Evolutionary conservation across 2,888 invertebrate species (phyloP), one percentile per base, ranked within the genome.

Genomic region (Antheraea assamensis): DNA sequence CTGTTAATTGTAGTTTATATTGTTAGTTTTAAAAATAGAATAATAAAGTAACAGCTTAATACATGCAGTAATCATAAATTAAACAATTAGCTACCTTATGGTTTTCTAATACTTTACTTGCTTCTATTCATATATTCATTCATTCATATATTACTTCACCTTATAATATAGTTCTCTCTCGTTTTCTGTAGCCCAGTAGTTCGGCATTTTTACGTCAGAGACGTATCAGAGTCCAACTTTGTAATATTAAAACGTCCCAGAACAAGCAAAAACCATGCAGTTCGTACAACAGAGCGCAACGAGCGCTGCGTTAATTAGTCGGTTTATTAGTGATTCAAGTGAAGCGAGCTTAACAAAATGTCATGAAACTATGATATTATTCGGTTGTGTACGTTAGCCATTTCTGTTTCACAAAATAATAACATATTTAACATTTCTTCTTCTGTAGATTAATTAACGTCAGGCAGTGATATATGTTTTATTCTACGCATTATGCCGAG

Each of bases 271-370:
- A 35, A 47, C 4, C 31, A 52, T 68, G 35, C 31, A 31, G 47
- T 52, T 71, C 71, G 21, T 72, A 64, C 21, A 8, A 35, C n/a
- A 73, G 7, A 30, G 42, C 47, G 31, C 30, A 71, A 19, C 52
- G 73, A 75, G 83, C 86, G 90, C 85, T 87, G 83, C 83, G 89
- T 91, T 92, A 92, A 92, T 92, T 92, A 92, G 92, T 86, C 88
- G 88, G 90, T 88, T 90, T 92, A 91, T 91, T 92, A 89, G 87
- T 80, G 86, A 88, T 88, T 89, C 88, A 88, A 92, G 89, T 85
- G 86, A 84, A 66, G 72, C 74, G 72, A 81, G 83, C 82, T 76
- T 71, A 79, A 79, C 76, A 82, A 78, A 64, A 81, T 79, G 76
- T 74, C 76, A 82, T 75, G 70, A 71, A 71, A 72, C 70, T 78